phyloP scores from a whole-genome alignment of 2,888 invertebrate genomes.

The Spodoptera picta region DNA sequence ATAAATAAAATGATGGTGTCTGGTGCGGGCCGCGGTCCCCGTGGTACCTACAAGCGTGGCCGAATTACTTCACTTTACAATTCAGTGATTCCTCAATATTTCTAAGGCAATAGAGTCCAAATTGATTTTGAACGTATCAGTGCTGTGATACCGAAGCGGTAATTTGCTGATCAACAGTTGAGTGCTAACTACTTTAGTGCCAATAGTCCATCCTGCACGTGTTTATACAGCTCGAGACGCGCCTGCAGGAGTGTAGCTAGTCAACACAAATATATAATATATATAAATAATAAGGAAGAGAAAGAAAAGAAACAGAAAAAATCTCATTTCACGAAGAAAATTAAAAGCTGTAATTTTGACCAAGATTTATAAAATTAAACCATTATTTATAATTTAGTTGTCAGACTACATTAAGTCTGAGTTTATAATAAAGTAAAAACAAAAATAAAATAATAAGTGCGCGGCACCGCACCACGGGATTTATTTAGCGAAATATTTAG shows the following conservation, averaged over 20 bases:
- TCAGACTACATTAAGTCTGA: constrained; percentile 19
- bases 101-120: constrained; percentile 42
- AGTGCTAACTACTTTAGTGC: constrained; percentile 75
- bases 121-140: constrained; percentile 55
- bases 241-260: constrained; percentile 41
- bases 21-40: constrained; percentile 79
- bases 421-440: constrained; percentile 27
- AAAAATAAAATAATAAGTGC: constrained; percentile 47
- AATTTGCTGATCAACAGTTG: constrained; percentile 63
- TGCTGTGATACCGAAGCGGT: constrained; percentile 69
- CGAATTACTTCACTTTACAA: constrained; percentile 27
- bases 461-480: constrained; percentile 72
- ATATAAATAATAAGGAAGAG: constrained; percentile 51
- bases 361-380: constrained; percentile 14
- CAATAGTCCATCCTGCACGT: constrained; percentile 73
- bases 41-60: constrained; percentile 57
- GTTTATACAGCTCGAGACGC: constrained; percentile 64
- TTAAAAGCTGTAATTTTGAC: constrained; percentile 29
- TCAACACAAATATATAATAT: constrained; percentile 37
- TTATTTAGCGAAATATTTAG: constrained; percentile 42
- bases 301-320: constrained; percentile 47
- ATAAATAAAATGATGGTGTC: constrained; percentile 67
- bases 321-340: constrained; percentile 38
- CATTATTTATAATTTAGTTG: constrained; percentile 16
- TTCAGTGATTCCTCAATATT: constrained; percentile 36